phyloP scores from a whole-genome alignment of 2,888 invertebrate genomes.

The Mechanitis messenoides region DNA sequence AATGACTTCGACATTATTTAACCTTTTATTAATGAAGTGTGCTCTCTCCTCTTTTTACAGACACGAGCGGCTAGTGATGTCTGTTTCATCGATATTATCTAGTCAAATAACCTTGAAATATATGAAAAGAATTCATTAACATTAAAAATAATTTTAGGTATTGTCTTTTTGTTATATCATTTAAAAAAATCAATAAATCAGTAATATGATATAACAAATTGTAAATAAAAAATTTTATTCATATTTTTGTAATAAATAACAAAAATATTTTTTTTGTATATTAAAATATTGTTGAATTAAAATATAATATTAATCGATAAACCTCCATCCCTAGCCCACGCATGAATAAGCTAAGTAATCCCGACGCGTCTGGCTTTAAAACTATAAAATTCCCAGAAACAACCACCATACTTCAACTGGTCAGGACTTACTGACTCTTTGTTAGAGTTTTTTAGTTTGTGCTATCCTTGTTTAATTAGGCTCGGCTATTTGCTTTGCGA shows the following conservation, averaged over 20 bases:
- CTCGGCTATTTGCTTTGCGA: slow-evolving; percentile 28
- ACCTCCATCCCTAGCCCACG: slow-evolving; percentile 35
- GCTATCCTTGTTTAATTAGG: slow-evolving; percentile 41
- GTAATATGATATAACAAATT: too few relatives aligned
- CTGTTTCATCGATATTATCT: slow-evolving; percentile 14
- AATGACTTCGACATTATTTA: slow-evolving; percentile 61
- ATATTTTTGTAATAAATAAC: too few relatives aligned
- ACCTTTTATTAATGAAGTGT: slow-evolving; percentile 70
- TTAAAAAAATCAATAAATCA: too few relatives aligned
- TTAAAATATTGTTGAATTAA: too few relatives aligned
- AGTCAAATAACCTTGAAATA: too few relatives aligned
- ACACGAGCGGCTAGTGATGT: slow-evolving; percentile 59
- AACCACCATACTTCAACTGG: slow-evolving; percentile 43
- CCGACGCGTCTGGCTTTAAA: slow-evolving; percentile 49
- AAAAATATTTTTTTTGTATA: too few relatives aligned
- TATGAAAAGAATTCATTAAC: too few relatives aligned
- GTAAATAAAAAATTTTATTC: too few relatives aligned
- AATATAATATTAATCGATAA: slow-evolving; percentile 25
- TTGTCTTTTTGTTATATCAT: too few relatives aligned
- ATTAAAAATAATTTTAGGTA: too few relatives aligned
- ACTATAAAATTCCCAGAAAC: slow-evolving; percentile 58
- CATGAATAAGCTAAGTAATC: slow-evolving; percentile 56
- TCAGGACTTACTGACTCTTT: slow-evolving; percentile 44
- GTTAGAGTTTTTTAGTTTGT: slow-evolving; percentile 33
- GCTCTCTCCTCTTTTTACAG: slow-evolving; percentile 59